Base-by-base conservation (phyloP, 2,888 invertebrate species). In the Trilocha varians region DNA sequence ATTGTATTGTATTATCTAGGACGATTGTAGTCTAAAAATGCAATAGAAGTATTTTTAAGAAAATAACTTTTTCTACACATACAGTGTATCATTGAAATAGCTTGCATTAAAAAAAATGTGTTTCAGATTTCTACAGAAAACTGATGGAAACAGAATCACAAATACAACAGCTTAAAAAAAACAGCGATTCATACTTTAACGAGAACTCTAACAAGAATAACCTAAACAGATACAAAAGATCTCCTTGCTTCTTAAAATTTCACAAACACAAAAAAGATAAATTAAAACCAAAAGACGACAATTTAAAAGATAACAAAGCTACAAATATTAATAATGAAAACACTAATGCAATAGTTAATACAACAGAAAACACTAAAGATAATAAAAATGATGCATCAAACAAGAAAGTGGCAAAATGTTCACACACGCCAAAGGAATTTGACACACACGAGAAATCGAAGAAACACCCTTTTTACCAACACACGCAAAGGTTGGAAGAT, bases 41-140 rank as follows among this genome's bases (percentile, higher is more conserved):
- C n/a, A n/a, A n/a, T n/a, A n/a, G n/a, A n/a, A n/a, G n/a, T n/a
- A n/a, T n/a, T n/a, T n/a, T n/a, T n/a, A n/a, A n/a, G n/a, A n/a
- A n/a, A n/a, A n/a, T n/a, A n/a, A n/a, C n/a, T n/a, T n/a, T n/a
- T n/a, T n/a, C n/a, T n/a, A n/a, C n/a, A n/a, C n/a, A n/a, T n/a
- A n/a, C n/a, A n/a, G n/a, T n/a, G n/a, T n/a, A n/a, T n/a, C n/a
- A n/a, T n/a, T n/a, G n/a, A n/a, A 18, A 5, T 6, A 18, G 18
- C 18, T 18, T 8, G 11, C 3, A 11, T 5, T 13, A 32, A 13
- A n/a, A 16, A 17, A 16, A 32, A 18, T 38, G 6, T 35, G 15
- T 65, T 60, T 1, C 56, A 84, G 84, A 74, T 35, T 84, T 84
- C 45, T 82, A 75, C 57, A 73, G 69, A 38, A 78, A 76, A 46